A percentile compares a stretch with the other conserved stretches of the same genome.
phyloP scores from a whole-genome alignment of 1,140 invertebrate genomes.

The Bradysia coprophila region DNA sequence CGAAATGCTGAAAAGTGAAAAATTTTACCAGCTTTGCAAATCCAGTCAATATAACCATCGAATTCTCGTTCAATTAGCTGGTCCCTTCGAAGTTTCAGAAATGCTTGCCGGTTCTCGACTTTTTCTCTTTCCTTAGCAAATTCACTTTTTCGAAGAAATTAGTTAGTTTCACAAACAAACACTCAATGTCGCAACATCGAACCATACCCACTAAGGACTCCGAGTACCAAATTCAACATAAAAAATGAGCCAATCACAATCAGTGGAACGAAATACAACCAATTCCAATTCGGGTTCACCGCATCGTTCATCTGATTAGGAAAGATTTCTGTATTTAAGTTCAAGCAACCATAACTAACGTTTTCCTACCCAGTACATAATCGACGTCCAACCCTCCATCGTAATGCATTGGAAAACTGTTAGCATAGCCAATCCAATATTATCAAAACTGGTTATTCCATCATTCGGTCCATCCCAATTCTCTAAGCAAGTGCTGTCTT shows the following conservation, averaged over 20 bases:
- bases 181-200: too few species aligned
- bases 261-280: constrained; percentile 99
- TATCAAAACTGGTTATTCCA: constrained; percentile 99
- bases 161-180: too few species aligned
- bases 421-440: constrained; percentile 99
- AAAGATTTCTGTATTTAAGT: too few species aligned
- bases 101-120: constrained; percentile 99
- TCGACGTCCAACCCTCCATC: constrained; percentile 99
- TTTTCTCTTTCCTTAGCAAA: constrained; percentile 99
- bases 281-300: constrained; percentile 93
- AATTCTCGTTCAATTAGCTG: constrained; percentile 98
- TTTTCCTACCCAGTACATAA: constrained; percentile 99
- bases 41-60: constrained; percentile 99
- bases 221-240: constrained; percentile 99
- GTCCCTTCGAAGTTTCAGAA: constrained; percentile 96
- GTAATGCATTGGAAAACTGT: constrained; percentile 99
- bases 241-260: constrained; percentile 99
- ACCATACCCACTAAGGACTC: constrained; percentile 97
- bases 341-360: too few species aligned
- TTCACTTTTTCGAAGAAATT: constrained; percentile 80
- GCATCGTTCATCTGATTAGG: too few species aligned
- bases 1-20: neutral
- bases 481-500: constrained; percentile 69
- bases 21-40: constrained; percentile 89
- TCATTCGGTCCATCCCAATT: constrained; percentile 95